Evolutionary conservation across 2,888 invertebrate species (phyloP).

Genomic region (Ormyrus nitidulus): DNA sequence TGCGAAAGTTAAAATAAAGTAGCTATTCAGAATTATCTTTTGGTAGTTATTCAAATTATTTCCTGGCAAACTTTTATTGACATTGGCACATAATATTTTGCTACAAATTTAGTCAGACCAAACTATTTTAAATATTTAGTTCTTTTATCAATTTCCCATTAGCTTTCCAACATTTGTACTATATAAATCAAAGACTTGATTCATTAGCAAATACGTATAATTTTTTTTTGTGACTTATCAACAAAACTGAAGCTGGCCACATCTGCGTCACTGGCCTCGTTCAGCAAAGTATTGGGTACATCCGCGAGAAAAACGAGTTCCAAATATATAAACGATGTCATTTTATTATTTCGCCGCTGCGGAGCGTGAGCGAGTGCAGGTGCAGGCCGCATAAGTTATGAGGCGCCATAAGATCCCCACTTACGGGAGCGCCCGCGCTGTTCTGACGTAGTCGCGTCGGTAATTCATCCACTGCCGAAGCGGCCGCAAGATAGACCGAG

Average conservation of each 20-base stretch:
- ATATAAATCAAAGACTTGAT: no score
- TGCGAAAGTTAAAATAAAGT: no score
- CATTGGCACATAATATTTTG: conserved; percentile 32
- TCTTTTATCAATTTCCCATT: no score
- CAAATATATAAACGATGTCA: conserved; percentile 19
- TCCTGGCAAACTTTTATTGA: conserved; percentile 40
- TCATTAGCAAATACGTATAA: no score
- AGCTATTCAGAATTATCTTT: not conserved
- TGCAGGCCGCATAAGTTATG: conserved; percentile 53
- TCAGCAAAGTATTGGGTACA: conserved; percentile 27
- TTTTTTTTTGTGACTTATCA: no score
- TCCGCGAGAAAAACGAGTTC: conserved; percentile 14
- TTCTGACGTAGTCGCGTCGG: conserved; percentile 66
- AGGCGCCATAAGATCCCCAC: conserved; percentile 59
- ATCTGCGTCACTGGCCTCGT: conserved; percentile 1
- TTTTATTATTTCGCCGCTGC: conserved; percentile 44
- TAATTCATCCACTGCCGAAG: conserved; percentile 69
- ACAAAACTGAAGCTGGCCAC: not conserved
- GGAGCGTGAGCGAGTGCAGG: conserved; percentile 22
- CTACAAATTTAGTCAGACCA: conserved; percentile 9
- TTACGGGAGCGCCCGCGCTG: conserved; percentile 24
- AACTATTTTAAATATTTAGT: conserved; percentile 2
- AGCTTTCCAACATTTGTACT: no score
- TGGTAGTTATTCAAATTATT: conserved; percentile 30
- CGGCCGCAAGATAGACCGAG: conserved; percentile 63